These are phyloP conservation scores for Eupeodes corollae DNA, from an alignment of 1,140 invertebrate genomes.

Conservation along the genomic window DNA sequence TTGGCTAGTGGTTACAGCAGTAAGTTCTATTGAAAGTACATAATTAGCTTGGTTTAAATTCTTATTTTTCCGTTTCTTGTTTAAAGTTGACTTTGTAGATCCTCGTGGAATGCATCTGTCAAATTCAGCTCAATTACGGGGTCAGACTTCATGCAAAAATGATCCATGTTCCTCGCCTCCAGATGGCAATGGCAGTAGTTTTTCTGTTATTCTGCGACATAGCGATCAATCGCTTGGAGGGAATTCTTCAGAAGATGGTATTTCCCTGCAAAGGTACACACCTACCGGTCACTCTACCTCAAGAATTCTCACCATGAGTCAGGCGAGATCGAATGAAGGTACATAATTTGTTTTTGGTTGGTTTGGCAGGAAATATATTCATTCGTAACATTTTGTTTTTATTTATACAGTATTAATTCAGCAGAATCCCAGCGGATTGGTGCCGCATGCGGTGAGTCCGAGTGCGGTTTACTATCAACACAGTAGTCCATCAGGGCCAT, in stretches of 20 bases:
- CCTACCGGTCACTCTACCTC: conserved; percentile 16
- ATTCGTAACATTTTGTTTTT: not conserved
- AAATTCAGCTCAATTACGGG: conserved; percentile 17
- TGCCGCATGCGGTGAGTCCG: conserved; percentile 39
- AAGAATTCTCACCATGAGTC: conserved; percentile 11
- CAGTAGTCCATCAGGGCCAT: conserved; percentile 23
- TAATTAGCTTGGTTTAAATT: too few species aligned
- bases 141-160: conserved; percentile 16
- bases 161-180: conserved; percentile 20
- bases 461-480: conserved; percentile 41
- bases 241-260: conserved; percentile 10
- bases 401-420: conserved; percentile 17
- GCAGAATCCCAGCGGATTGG: conserved; percentile 22
- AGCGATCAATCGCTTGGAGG: conserved; percentile 7
- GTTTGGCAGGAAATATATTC: too few species aligned
- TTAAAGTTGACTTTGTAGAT: conserved; percentile 32
- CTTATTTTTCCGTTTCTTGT: not conserved
- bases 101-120: conserved; percentile 26
- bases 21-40: conserved; percentile 35
- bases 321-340: conserved; percentile 25
- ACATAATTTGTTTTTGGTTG: not conserved
- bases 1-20: conserved; percentile 51
- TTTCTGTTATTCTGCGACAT: conserved; percentile 25
- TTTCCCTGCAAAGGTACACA: conserved; percentile 28
- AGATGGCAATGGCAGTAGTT: conserved; percentile 12